phyloP scores from a whole-genome alignment of 2,888 invertebrate genomes.

The Acanthococcus lagerstroemiae region DNA sequence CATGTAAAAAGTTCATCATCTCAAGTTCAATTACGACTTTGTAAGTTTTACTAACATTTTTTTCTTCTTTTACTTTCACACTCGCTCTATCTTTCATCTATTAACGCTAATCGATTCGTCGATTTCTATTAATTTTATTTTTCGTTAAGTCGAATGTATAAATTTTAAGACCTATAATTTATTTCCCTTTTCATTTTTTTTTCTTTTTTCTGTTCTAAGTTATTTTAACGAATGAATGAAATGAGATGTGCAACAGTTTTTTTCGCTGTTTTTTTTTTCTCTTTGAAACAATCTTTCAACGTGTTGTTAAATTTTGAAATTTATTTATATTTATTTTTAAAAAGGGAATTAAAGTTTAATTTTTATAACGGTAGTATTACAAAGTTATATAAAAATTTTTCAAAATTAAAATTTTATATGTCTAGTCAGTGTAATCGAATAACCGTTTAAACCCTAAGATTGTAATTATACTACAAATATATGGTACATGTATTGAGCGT shows the following conservation, averaged over 20 bases:
- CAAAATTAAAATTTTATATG: slow-evolving; percentile 7
- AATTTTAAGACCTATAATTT: too few relatives aligned
- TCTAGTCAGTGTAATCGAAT: slow-evolving; percentile 30
- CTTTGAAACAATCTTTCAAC: background rate
- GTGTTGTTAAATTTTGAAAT: background rate
- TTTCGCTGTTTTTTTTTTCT: background rate
- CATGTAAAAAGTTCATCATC: too few relatives aligned
- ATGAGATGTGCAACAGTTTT: too few relatives aligned
- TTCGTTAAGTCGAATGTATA: too few relatives aligned
- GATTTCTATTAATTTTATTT: too few relatives aligned
- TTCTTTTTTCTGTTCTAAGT: background rate
- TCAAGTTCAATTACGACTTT: too few relatives aligned
- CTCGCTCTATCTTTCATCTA: too few relatives aligned
- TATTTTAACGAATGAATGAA: background rate
- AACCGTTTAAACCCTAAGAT: slow-evolving; percentile 22
- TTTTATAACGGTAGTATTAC: background rate
- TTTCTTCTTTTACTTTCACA: too few relatives aligned
- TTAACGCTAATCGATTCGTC: too few relatives aligned
- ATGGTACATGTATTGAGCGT: too few relatives aligned
- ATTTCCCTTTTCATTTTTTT: too few relatives aligned
- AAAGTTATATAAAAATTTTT: background rate
- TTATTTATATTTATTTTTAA: background rate
- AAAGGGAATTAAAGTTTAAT: background rate
- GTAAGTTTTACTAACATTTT: too few relatives aligned
- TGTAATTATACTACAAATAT: slow-evolving; percentile 5